Base-by-base conservation (phyloP, 2,113 vertebrate genomes). In the Blennius ocellaris region DNA sequence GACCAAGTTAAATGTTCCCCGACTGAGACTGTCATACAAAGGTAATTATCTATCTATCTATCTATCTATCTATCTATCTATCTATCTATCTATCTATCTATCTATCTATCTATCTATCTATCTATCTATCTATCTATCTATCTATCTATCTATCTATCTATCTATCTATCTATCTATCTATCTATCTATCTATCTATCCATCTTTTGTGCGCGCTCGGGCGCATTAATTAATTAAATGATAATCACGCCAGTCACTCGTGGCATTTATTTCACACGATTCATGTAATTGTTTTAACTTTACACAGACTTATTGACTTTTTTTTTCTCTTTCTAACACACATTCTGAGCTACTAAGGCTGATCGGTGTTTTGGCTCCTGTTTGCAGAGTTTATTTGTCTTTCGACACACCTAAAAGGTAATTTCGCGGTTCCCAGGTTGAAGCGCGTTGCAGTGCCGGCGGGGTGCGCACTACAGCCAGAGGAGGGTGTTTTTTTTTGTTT, bases 21-120 rank as follows among this genome's bases (percentile, higher is more conserved):
- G 90, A 0, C 76, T 92, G 76, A 90, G 89, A 53, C 86, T 90
- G 45, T 79, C 89, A 21, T 60, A 87, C 49, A 90, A 90, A 92
- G 90, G 90, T 92, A 88, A 72, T 30, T 30, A 30, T 60, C 0
- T 10, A 0, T 37, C 57, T 39, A 14, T 16, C 54, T 44, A 69
- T 80, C 44, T 37, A 39, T 75, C 54, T 21, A 49, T 60, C 37
- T 41, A 58, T 59, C 48, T 65, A 41, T 60, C 53, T 69, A 53
- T 75, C 71, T 65, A 56, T 76, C 43, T 48, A 50, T 73, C 64
- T 54, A 48, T 39, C 45, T 57, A 58, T 53, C 71, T 71, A 52
- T 73, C 72, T 75, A 30, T 75, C 67, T 63, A 30, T 76, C 72
- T 59, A 39, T 59, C 71, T 51, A 38, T 74, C 61, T 50, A 43